A percentile compares a stretch with the other conserved stretches of the same genome.
Conservation (phyloP, 1,140 invertebrate species). For the Drosophila lowei region DNA sequence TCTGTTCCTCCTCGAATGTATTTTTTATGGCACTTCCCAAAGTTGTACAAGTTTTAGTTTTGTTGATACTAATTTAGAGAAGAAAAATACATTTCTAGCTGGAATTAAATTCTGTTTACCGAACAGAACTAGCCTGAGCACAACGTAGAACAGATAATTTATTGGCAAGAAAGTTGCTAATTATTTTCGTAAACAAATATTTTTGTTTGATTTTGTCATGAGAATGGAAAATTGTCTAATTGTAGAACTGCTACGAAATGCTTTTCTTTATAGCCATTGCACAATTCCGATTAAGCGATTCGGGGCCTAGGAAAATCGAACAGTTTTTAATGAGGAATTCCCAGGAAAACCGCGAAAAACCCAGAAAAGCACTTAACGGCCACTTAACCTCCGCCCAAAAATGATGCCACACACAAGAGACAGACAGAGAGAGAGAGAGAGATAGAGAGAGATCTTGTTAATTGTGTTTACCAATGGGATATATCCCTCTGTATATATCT, state of each 20-base stretch:
- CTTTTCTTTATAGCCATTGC: conserved; percentile 1
- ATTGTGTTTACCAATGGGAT: conserved; percentile 51
- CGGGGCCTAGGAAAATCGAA: conserved; percentile 16
- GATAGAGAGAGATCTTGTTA: conserved; percentile 49
- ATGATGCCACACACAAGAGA: conserved; percentile 27
- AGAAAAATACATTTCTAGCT: conserved; percentile 15
- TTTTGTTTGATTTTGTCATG: conserved; percentile 37
- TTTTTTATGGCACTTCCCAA: conserved; percentile 24
- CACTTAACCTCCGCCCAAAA: conserved; percentile 52
- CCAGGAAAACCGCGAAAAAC: conserved; percentile 27
- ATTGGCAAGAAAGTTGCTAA: conserved; percentile 14
- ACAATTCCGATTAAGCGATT: conserved; percentile 13
- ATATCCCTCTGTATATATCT: conserved; percentile 3
- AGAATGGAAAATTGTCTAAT: background rate
- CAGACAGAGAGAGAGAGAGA: too few species aligned
- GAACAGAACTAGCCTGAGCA: background rate
- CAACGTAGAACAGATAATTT: conserved; percentile 17
- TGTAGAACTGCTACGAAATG: background rate
- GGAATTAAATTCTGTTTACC: conserved; percentile 36
- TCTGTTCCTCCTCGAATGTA: conserved; percentile 35
- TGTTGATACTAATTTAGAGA: conserved; percentile 25
- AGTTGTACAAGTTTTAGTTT: conserved; percentile 34
- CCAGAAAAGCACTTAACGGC: conserved; percentile 36
- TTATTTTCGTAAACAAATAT: conserved; percentile 34
- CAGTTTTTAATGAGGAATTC: conserved; percentile 51